phyloP scores from a whole-genome alignment of 2,113 vertebrate genomes.

The Brevimyrus niger region DNA sequence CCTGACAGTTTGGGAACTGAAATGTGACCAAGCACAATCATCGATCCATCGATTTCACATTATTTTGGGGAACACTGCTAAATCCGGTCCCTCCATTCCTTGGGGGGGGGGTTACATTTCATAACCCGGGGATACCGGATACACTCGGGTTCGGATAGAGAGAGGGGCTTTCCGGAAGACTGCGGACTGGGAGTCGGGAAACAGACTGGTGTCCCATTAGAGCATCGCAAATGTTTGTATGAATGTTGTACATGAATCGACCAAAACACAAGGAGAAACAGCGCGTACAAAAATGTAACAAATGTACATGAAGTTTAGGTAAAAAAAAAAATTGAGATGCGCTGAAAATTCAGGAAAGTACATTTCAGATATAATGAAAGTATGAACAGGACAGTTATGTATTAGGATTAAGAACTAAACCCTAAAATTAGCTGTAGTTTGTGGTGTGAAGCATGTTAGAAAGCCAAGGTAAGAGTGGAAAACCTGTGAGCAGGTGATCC shows the following conservation, averaged over 20 bases:
- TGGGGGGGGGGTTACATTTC: not conserved
- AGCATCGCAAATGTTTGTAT: not conserved
- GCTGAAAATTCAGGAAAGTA: not conserved
- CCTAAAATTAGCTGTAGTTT: not conserved
- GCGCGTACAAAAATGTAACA: not conserved
- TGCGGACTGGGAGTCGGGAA: not conserved
- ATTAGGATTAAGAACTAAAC: not conserved
- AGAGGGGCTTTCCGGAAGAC: not conserved
- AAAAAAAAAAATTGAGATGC: not conserved
- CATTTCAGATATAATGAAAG: not conserved
- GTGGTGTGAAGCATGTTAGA: not conserved
- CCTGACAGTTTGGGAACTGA: not conserved
- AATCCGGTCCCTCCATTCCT: not conserved
- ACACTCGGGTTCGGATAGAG: not conserved
- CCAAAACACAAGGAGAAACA: not conserved
- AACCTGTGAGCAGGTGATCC: too few relatives aligned
- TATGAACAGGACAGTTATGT: not conserved
- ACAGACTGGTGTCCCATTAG: not conserved
- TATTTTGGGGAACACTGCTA: not conserved
- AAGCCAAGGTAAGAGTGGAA: not conserved
- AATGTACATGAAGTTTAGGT: not conserved
- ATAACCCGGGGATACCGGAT: not conserved
- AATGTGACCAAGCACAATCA: too few relatives aligned
- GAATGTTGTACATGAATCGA: not conserved
- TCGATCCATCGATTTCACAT: not conserved